These are phyloP conservation scores for Cryptus viduatorius DNA, from an alignment of 2,888 invertebrate species.

Conservation along the genomic window DNA sequence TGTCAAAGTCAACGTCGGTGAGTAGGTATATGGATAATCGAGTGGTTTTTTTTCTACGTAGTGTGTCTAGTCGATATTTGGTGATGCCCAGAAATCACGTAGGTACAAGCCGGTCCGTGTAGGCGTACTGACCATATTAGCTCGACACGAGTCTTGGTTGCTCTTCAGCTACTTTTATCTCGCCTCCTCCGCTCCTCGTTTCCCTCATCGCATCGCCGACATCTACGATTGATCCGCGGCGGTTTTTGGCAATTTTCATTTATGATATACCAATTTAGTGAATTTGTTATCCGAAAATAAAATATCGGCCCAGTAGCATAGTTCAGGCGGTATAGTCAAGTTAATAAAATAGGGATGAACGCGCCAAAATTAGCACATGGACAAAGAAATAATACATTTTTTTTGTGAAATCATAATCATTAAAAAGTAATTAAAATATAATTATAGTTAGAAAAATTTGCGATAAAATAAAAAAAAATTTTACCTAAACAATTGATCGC, in stretches of 20 bases:
- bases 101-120: constrained; percentile 76
- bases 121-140: constrained; percentile 80
- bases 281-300: neutral
- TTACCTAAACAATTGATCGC: too few species aligned
- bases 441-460: too few species aligned
- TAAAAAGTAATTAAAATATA: too few species aligned
- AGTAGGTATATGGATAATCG: constrained; percentile 51
- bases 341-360: too few species aligned
- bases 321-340: too few species aligned
- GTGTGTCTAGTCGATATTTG: constrained; percentile 82
- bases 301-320: too few species aligned
- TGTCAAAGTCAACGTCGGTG: constrained; percentile 55
- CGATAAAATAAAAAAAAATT: too few species aligned
- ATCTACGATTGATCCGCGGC: too few species aligned
- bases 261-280: neutral
- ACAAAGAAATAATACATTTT: too few species aligned
- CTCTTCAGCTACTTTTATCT: constrained; percentile 25
- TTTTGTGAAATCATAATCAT: too few species aligned
- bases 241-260: neutral
- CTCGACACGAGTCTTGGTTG: constrained; percentile 58
- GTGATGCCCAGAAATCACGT: constrained; percentile 77
- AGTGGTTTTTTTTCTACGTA: constrained; percentile 59
- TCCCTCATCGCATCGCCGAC: constrained; percentile 36
- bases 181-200: constrained; percentile 17
- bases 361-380: too few species aligned